These are phyloP conservation scores for Geopemphigus sp. DNA, from an alignment of 1,140 invertebrate genomes.

Conservation along the genomic window DNA sequence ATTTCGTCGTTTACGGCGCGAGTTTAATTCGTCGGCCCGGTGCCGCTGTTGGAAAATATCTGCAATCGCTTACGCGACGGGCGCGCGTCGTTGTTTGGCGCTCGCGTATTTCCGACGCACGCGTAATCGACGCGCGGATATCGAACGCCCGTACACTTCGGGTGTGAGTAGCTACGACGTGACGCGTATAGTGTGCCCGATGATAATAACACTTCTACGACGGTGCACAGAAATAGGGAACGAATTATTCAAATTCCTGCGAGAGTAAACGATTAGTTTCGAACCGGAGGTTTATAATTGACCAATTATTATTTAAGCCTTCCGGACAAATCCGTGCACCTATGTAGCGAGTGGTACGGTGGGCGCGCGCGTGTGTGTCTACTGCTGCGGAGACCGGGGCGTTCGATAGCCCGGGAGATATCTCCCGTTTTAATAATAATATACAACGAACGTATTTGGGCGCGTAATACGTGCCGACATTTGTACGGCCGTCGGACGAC, in stretches of 20 bases:
- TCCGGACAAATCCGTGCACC: background rate
- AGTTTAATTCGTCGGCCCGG: too few relatives aligned
- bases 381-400: background rate
- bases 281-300: constrained; percentile 20
- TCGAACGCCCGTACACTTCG: background rate
- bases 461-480: background rate
- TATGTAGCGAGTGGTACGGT: background rate
- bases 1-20: too few relatives aligned
- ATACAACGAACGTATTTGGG: background rate
- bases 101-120: too few relatives aligned
- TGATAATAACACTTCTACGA: constrained; percentile 5
- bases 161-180: too few relatives aligned
- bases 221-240: background rate
- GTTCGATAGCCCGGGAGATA: background rate
- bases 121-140: too few relatives aligned
- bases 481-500: too few relatives aligned
- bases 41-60: too few relatives aligned
- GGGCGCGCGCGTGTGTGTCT: too few relatives aligned
- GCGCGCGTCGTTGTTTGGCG: too few relatives aligned
- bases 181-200: too few relatives aligned
- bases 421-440: background rate
- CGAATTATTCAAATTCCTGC: constrained; percentile 6
- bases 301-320: constrained; percentile 28
- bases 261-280: constrained; percentile 4
- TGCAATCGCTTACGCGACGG: too few relatives aligned